Evolutionary conservation across 2,888 invertebrate species (phyloP), one percentile per base, ranked within the genome.

Genomic region (Agrilus biguttatus): DNA sequence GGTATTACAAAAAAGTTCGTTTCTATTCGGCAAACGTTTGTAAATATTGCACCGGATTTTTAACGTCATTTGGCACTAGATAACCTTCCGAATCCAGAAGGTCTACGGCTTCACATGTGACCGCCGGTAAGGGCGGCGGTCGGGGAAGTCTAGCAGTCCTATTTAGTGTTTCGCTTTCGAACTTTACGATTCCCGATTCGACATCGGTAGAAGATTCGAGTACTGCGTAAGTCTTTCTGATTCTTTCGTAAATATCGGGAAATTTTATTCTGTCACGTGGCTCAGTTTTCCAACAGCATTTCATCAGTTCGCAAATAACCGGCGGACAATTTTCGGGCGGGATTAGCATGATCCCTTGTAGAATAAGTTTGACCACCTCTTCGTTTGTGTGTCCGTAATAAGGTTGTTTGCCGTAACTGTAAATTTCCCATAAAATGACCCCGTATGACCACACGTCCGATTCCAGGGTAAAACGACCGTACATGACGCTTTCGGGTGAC

Each of bases 371-470:
- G 10, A 87, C 77, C 1, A 83, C 86, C 59, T 89, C 89, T 55
- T 89, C 88, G 61, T 92, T 91, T 49, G 83, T 83, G 60, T 85
- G 85, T 1, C 90, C 91, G 60, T 84, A 91, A 62, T 91, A 92
- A 0, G 93, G 93, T 58, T 91, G 90, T 54, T 86, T 84, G n/a
- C 90, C 93, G 53, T 80, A 80, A 51, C 86, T 87, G 69, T 86
- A 93, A 44, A 92, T 84, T 65, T 95, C 93, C 93, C 93, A 93
- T 1, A 95, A 71, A 5, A 92, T 83, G 2, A 93, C 86, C 0
- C 92, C 93, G 60, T 83, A 93, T 0, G 90, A 85, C 91, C 91
- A 93, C 1, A 92, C 83, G 61, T 93, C 93, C 1, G 88, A 88
- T 65, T 91, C 90, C 42, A 89, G 75, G 0, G 89, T 89, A 63